These are phyloP conservation scores for Hapalemur alaotrensis DNA, from an alignment of 2,797 vertebrate genomes.

Conservation along the genomic window DNA sequence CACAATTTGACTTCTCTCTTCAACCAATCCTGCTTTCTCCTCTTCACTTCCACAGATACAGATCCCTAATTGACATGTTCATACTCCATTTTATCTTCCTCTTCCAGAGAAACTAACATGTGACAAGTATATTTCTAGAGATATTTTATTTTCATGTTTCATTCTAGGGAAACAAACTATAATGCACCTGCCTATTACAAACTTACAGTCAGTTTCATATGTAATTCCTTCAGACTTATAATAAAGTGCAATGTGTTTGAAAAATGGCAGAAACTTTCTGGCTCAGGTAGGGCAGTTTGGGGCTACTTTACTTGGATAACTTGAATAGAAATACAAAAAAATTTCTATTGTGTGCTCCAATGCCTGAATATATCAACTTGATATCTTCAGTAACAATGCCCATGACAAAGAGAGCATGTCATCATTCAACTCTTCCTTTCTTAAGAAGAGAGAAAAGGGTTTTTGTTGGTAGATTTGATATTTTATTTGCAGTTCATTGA, in stretches of 20 bases:
- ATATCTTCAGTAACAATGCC: neutral
- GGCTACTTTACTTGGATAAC: neutral
- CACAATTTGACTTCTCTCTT: neutral
- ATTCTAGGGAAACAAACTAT: neutral
- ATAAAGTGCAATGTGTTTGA: neutral
- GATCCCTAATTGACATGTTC: neutral
- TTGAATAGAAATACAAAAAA: neutral
- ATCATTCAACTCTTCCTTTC: neutral
- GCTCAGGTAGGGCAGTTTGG: neutral
- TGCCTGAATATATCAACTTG: neutral
- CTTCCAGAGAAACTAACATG: neutral
- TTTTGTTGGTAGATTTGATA: neutral
- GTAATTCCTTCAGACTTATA: neutral
- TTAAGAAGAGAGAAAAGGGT: neutral
- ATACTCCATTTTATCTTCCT: neutral
- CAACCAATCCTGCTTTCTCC: neutral
- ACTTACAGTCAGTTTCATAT: conserved; percentile 3
- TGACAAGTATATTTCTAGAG: neutral
- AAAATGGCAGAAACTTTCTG: conserved; percentile 15
- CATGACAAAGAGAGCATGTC: neutral
- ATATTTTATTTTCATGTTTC: neutral
- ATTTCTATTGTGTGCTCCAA: neutral
- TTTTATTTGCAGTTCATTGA: conserved; percentile 30
- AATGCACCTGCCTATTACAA: neutral
- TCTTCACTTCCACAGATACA: neutral